These are phyloP conservation scores for Phragmatobia fuliginosa DNA, from an alignment of 2,888 invertebrate genomes.

Conservation along the genomic window DNA sequence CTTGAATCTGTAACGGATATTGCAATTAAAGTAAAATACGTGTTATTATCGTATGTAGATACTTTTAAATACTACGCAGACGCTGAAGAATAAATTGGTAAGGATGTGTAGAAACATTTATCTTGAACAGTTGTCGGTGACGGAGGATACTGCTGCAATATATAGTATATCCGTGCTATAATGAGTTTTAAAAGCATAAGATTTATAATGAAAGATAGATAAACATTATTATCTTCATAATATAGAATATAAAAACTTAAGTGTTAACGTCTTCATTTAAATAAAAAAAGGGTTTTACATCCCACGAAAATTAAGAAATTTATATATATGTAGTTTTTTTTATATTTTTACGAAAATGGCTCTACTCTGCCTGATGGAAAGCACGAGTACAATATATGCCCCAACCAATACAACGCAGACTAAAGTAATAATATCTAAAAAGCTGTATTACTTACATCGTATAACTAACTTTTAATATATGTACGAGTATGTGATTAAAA, in stretches of 20 bases:
- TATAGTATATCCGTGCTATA: constrained; percentile 32
- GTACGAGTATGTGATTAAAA: background rate
- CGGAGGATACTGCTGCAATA: constrained; percentile 33
- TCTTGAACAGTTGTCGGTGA: constrained; percentile 17
- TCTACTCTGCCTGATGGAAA: no score
- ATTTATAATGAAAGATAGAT: constrained; percentile 25
- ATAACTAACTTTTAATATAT: background rate
- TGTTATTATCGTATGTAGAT: no score
- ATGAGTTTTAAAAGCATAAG: constrained; percentile 40
- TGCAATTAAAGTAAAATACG: background rate
- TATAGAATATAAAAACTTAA: no score
- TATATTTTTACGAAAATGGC: no score
- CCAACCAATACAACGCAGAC: no score
- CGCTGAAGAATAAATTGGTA: background rate
- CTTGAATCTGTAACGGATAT: background rate
- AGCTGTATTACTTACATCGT: background rate
- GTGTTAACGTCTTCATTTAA: no score
- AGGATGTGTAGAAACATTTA: constrained; percentile 9
- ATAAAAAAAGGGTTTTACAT: no score
- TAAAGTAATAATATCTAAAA: background rate
- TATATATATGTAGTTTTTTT: no score
- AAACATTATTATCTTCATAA: constrained; percentile 7
- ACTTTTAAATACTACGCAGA: no score
- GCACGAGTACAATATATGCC: no score
- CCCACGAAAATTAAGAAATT: no score